These are phyloP conservation scores for Pyrrhia umbra DNA, from an alignment of 2,888 invertebrate species.

Conservation along the genomic window DNA sequence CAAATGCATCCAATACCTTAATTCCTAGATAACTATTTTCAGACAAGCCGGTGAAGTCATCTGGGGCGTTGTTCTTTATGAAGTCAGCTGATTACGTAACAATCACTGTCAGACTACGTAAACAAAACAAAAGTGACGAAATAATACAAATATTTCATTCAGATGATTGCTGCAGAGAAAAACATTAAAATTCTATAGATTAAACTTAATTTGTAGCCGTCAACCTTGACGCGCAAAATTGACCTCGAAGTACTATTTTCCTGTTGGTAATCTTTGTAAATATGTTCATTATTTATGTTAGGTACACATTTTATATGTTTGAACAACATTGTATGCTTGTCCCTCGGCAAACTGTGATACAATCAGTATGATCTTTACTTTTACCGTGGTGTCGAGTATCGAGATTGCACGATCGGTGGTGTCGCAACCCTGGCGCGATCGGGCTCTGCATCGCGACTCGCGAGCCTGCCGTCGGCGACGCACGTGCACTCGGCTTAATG, in stretches of 20 bases:
- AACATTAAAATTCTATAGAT: slow-evolving; percentile 21
- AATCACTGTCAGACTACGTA: slow-evolving; percentile 19
- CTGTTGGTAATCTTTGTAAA: slow-evolving; percentile 48
- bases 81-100: slow-evolving; percentile 47
- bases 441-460: slow-evolving; percentile 51
- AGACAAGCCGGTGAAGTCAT: slow-evolving; percentile 40
- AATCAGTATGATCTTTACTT: slow-evolving; percentile 55
- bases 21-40: slow-evolving; percentile 10
- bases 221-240: slow-evolving; percentile 47
- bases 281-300: slow-evolving; percentile 39
- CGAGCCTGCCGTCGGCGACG: slow-evolving; percentile 77
- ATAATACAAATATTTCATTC: slow-evolving; percentile 28
- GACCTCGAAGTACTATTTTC: slow-evolving; percentile 61
- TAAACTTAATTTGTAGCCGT: slow-evolving; percentile 38
- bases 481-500: slow-evolving; percentile 85
- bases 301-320: slow-evolving; percentile 31
- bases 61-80: slow-evolving; percentile 28
- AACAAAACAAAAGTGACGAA: slow-evolving; percentile 34
- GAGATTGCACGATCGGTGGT: slow-evolving; percentile 56
- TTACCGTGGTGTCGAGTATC: slow-evolving; percentile 47
- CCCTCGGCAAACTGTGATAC: slow-evolving; percentile 33
- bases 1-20: slow-evolving; percentile 21
- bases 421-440: slow-evolving; percentile 68
- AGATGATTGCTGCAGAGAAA: slow-evolving; percentile 13
- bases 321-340: slow-evolving; percentile 36